Evolutionary conservation across 2,113 vertebrate species (phyloP).

Genomic region (Sapajus apella): DNA sequence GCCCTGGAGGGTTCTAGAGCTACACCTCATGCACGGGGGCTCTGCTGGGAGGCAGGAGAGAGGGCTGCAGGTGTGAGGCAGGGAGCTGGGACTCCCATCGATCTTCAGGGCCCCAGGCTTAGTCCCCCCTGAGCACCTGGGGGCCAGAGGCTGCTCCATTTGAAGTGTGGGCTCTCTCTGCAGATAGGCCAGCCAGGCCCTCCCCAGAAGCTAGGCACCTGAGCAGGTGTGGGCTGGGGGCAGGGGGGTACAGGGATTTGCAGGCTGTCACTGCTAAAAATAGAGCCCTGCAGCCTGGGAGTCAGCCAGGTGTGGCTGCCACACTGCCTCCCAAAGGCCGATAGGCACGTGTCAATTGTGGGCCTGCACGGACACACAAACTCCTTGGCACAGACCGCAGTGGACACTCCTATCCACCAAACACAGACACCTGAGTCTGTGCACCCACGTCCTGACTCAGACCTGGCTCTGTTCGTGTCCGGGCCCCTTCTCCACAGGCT

Average conservation of each 20-base stretch:
- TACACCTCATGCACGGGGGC: not conserved
- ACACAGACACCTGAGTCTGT: not conserved
- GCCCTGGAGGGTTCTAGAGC: not conserved
- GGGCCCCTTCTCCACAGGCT: not conserved
- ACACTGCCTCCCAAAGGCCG: not conserved
- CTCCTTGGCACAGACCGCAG: not conserved
- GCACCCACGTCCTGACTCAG: not conserved
- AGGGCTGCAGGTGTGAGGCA: not conserved
- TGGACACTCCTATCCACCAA: not conserved
- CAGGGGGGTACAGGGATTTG: not conserved
- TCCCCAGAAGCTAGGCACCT: not conserved
- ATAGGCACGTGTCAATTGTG: not conserved
- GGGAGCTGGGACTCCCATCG: not conserved
- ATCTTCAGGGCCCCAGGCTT: no score
- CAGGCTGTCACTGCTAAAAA: slow-evolving; percentile 48
- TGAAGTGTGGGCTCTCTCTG: not conserved
- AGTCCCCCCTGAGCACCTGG: not conserved
- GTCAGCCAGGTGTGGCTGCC: slow-evolving; percentile 36
- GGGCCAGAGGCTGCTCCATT: not conserved
- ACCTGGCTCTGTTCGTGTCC: not conserved
- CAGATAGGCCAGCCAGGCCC: not conserved
- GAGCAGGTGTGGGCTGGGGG: not conserved
- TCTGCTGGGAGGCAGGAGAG: not conserved
- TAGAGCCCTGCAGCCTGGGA: not conserved
- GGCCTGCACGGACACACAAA: not conserved